Percentiles rank a stretch among this genome's conserved stretches.
These are phyloP conservation scores for Lapara coniferarum DNA, from an alignment of 2,888 invertebrate genomes.

Conservation along the genomic window DNA sequence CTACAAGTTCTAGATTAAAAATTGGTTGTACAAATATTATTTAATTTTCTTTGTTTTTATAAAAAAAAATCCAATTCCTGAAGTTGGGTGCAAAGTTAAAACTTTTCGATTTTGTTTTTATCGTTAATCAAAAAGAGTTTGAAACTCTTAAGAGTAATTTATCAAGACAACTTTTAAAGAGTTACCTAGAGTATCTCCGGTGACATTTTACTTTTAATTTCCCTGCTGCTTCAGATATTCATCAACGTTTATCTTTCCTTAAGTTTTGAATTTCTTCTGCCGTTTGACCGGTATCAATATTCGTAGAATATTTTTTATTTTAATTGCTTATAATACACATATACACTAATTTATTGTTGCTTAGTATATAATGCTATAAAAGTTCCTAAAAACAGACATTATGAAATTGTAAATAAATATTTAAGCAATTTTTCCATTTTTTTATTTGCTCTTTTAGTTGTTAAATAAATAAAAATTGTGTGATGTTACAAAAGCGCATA, in stretches of 20 bases:
- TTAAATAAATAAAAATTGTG: no score
- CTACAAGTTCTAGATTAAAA: no score
- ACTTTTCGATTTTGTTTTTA: not conserved
- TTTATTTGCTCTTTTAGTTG: no score
- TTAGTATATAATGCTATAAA: no score
- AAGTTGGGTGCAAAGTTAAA: not conserved
- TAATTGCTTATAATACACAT: no score
- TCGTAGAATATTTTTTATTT: not conserved
- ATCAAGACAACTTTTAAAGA: constrained; percentile 16
- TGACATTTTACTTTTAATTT: constrained; percentile 5
- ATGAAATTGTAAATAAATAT: no score
- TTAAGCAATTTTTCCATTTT: no score
- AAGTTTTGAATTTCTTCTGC: not conserved
- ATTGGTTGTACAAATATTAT: no score
- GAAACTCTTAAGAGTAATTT: not conserved
- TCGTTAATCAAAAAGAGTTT: not conserved
- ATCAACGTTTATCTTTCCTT: not conserved
- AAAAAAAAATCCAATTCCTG: not conserved
- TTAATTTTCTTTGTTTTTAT: not conserved
- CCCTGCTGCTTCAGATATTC: not conserved
- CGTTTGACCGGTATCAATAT: not conserved
- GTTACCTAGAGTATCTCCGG: not conserved
- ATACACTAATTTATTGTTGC: no score
- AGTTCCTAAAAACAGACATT: no score
- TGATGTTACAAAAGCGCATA: no score